Conservation (phyloP, 2,113 vertebrate species). For the Spea multiplicata region DNA sequence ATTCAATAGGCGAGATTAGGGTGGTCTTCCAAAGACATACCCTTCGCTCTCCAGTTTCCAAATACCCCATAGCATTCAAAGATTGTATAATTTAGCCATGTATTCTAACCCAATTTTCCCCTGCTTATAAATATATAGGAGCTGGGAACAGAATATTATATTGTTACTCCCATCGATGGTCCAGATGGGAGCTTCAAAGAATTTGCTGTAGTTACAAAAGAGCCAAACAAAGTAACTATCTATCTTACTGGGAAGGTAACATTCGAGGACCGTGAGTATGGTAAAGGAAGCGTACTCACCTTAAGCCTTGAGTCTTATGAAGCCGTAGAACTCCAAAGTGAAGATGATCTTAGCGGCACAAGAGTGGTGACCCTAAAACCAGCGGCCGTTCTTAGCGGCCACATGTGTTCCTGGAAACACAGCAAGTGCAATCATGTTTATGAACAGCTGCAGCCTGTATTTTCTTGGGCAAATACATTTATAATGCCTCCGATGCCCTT, state of each 20-base stretch:
- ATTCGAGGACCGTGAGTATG: slow-evolving; percentile 52
- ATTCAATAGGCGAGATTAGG: too few relatives aligned
- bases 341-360: slow-evolving; percentile 58
- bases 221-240: slow-evolving; percentile 59
- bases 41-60: too few relatives aligned
- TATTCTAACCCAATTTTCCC: not conserved
- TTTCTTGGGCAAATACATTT: slow-evolving; percentile 70
- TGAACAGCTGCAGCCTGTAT: slow-evolving; percentile 72
- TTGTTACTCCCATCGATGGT: slow-evolving; percentile 62
- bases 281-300: slow-evolving; percentile 39
- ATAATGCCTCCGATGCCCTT: slow-evolving; percentile 62
- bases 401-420: slow-evolving; percentile 63
- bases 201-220: slow-evolving; percentile 66
- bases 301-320: slow-evolving; percentile 63
- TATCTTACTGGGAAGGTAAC: slow-evolving; percentile 31
- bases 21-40: too few relatives aligned
- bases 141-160: slow-evolving; percentile 71
- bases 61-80: not conserved
- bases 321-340: slow-evolving; percentile 67
- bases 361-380: slow-evolving; percentile 59
- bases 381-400: slow-evolving; percentile 66
- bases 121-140: not conserved
- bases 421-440: slow-evolving; percentile 68
- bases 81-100: not conserved
- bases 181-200: slow-evolving; percentile 55